Percentiles rank a stretch among this genome's conserved stretches.
Evolutionary conservation across 1,140 invertebrate genomes (phyloP).

Genomic region (Arion vulgaris): DNA sequence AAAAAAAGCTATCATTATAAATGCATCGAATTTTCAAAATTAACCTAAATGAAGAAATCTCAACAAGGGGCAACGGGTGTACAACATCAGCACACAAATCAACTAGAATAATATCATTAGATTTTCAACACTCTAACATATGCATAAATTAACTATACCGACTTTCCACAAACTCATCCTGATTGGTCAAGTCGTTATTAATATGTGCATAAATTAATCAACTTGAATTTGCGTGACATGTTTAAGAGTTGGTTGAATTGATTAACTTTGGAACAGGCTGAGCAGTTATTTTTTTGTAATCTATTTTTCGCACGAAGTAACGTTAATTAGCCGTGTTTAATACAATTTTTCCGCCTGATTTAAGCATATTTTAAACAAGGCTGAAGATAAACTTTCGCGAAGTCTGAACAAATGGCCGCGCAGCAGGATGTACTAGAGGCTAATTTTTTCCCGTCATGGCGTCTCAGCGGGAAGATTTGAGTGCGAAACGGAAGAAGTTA

Average conservation of each 20-base stretch:
- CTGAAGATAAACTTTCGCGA: not conserved
- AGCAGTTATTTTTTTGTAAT: slow-evolving; percentile 13
- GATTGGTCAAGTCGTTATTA: not conserved
- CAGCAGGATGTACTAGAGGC: not conserved
- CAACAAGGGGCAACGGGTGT: not conserved
- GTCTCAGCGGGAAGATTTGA: too few relatives aligned
- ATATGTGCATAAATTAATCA: slow-evolving; percentile 15
- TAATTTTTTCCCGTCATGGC: too few relatives aligned
- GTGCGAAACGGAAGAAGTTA: too few relatives aligned
- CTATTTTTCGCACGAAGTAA: slow-evolving; percentile 1
- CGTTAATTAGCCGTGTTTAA: slow-evolving; percentile 5
- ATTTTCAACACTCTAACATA: not conserved
- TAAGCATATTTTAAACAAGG: not conserved
- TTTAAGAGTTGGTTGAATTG: not conserved
- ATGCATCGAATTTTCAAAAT: slow-evolving; percentile 7
- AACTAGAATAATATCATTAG: not conserved
- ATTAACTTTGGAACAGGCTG: not conserved
- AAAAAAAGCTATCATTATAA: not conserved
- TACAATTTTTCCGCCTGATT: not conserved
- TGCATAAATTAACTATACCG: not conserved
- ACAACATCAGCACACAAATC: not conserved
- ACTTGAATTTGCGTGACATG: not conserved
- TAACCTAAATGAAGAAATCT: not conserved
- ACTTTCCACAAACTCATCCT: not conserved
- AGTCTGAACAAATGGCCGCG: not conserved